Conservation (phyloP, 1,140 invertebrate genomes). For the Bombus superbus region DNA sequence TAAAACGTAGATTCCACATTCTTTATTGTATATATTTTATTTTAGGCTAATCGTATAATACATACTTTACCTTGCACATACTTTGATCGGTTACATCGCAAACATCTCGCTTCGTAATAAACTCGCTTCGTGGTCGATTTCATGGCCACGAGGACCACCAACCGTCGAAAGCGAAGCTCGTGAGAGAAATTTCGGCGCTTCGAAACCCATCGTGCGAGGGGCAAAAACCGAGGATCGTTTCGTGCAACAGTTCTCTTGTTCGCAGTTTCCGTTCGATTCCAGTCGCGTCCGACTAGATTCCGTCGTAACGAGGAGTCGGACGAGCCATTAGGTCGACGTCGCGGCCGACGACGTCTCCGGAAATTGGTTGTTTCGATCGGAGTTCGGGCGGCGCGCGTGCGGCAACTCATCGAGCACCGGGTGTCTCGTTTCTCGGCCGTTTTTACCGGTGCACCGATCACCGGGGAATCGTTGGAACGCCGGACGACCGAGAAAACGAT, state of each 20-base stretch:
- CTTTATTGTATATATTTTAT: no score
- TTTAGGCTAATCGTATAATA: no score
- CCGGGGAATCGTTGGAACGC: slow-evolving; percentile 2
- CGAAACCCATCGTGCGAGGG: not conserved
- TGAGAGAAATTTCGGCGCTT: not conserved
- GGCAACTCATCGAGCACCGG: slow-evolving; percentile 3
- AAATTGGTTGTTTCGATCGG: slow-evolving; percentile 61
- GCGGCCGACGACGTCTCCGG: slow-evolving; percentile 40
- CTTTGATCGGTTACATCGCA: no score
- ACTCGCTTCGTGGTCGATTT: not conserved
- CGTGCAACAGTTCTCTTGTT: slow-evolving; percentile 31
- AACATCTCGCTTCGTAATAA: no score
- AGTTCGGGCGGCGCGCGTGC: slow-evolving; percentile 1
- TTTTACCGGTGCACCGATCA: not conserved
- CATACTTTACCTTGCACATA: no score
- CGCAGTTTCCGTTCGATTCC: slow-evolving; percentile 23
- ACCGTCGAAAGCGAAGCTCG: not conserved
- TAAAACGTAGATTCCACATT: no score
- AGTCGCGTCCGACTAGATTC: slow-evolving; percentile 50
- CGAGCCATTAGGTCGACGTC: slow-evolving; percentile 53
- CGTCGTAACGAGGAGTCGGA: slow-evolving; percentile 52
- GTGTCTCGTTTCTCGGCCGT: not conserved
- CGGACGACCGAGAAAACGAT: slow-evolving; percentile 4
- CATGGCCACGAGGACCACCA: no score
- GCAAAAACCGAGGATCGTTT: slow-evolving; percentile 3